Evolutionary conservation across 1,140 invertebrate species (phyloP).

Genomic region (Colletes gigas): DNA sequence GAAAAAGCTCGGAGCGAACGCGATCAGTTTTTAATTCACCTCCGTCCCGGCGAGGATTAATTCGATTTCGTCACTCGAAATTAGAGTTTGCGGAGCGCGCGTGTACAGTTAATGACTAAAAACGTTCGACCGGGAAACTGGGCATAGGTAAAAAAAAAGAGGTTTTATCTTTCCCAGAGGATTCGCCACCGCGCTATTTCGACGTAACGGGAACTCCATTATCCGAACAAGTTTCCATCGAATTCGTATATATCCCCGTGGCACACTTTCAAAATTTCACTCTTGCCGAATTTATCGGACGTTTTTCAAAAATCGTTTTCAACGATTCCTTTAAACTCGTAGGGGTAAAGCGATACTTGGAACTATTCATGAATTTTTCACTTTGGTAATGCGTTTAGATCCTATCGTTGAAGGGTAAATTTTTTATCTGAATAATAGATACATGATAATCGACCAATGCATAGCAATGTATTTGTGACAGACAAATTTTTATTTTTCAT

Average conservation of each 20-base stretch:
- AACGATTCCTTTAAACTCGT: background rate
- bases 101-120: constrained; percentile 51
- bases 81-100: constrained; percentile 44
- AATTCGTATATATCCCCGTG: constrained; percentile 49
- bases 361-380: too few relatives aligned
- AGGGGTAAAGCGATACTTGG: background rate
- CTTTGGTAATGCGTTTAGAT: too few relatives aligned
- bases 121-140: constrained; percentile 43
- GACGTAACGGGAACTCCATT: constrained; percentile 62
- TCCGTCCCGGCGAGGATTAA: constrained; percentile 46
- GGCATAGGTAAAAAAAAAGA: background rate
- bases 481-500: too few relatives aligned
- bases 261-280: constrained; percentile 45
- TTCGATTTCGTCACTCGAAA: constrained; percentile 49
- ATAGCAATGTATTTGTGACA: too few relatives aligned
- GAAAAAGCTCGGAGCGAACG: background rate
- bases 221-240: constrained; percentile 52
- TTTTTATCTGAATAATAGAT: too few relatives aligned
- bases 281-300: background rate
- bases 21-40: constrained; percentile 56
- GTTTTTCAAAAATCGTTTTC: too few relatives aligned
- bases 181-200: constrained; percentile 54
- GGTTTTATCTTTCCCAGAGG: constrained; percentile 52
- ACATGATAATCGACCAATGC: too few relatives aligned
- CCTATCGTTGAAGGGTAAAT: too few relatives aligned